These are phyloP conservation scores for Thamnaconus septentrionalis DNA, from an alignment of 2,113 vertebrate species.

Conservation along the genomic window DNA sequence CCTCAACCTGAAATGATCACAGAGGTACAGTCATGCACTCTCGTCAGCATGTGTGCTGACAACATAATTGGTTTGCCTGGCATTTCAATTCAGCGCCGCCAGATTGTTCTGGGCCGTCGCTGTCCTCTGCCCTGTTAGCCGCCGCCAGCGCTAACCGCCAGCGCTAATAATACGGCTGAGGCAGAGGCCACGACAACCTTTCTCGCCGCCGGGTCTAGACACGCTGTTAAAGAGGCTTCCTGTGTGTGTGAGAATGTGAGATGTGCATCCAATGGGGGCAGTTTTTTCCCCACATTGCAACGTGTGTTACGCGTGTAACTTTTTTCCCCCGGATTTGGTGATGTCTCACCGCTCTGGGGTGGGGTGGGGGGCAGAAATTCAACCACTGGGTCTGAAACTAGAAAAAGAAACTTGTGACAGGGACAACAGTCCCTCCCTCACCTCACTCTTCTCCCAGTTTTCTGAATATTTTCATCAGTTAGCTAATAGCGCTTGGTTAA, in stretches of 20 bases:
- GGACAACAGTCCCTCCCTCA: too few species aligned
- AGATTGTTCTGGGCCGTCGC: slow-evolving; percentile 59
- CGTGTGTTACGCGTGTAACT: too few species aligned
- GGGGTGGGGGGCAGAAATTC: too few species aligned
- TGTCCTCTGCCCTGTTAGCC: slow-evolving; percentile 65
- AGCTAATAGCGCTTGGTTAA: too few species aligned
- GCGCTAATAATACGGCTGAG: slow-evolving; percentile 47
- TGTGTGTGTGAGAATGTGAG: not conserved
- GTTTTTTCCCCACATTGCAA: too few species aligned
- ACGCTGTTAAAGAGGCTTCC: slow-evolving; percentile 14
- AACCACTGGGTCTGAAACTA: too few species aligned
- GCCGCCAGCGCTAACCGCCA: not conserved
- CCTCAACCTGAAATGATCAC: slow-evolving; percentile 52
- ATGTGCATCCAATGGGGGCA: not conserved
- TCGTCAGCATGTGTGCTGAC: slow-evolving; percentile 63
- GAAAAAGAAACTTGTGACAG: too few species aligned
- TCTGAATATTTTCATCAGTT: too few species aligned
- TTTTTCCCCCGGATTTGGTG: too few species aligned
- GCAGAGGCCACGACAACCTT: slow-evolving; percentile 1
- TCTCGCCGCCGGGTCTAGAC: not conserved
- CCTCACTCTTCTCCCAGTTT: too few species aligned
- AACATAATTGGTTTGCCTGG: slow-evolving; percentile 72
- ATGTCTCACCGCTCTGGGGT: too few species aligned
- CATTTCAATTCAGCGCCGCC: slow-evolving; percentile 66
- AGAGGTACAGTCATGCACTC: slow-evolving; percentile 47